phyloP scores from a whole-genome alignment of 2,797 vertebrate species.

The Propithecus deckenii region DNA sequence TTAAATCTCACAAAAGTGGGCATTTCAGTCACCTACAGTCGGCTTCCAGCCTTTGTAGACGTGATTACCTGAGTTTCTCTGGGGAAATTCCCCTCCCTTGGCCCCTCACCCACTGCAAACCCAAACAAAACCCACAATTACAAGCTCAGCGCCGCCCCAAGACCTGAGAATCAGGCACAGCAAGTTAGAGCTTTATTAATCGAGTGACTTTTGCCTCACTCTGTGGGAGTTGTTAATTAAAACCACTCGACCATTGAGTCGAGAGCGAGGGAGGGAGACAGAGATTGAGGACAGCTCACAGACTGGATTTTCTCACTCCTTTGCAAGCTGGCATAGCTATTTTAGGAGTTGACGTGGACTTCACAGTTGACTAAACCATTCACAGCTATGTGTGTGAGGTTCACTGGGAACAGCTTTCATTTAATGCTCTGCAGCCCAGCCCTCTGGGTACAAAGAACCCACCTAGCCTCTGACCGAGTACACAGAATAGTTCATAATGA shows the following conservation, averaged over 20 bases:
- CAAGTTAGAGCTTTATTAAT: slow-evolving; percentile 35
- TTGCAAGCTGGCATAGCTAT: background rate
- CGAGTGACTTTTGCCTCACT: slow-evolving; percentile 36
- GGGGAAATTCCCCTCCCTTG: background rate
- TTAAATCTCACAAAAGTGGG: background rate
- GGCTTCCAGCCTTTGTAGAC: background rate
- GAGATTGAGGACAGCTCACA: background rate
- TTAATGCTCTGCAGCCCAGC: background rate
- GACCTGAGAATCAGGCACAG: background rate
- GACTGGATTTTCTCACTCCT: background rate
- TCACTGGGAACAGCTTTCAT: background rate
- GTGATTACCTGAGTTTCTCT: background rate
- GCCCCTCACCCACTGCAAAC: background rate
- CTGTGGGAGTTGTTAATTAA: slow-evolving; percentile 62
- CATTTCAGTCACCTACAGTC: background rate
- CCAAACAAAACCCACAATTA: slow-evolving; percentile 45
- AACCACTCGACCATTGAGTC: slow-evolving; percentile 31
- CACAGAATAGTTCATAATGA: fast-evolving
- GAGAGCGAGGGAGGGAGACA: background rate
- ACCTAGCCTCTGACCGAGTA: background rate
- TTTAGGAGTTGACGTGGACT: background rate
- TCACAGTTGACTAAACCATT: background rate
- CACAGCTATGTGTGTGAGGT: background rate
- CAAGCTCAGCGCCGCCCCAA: background rate
- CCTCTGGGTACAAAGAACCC: background rate